A percentile compares a stretch with the other conserved stretches of the same genome.
Evolutionary conservation across 2,888 invertebrate species (phyloP).

Genomic region (Sericinus montela): DNA sequence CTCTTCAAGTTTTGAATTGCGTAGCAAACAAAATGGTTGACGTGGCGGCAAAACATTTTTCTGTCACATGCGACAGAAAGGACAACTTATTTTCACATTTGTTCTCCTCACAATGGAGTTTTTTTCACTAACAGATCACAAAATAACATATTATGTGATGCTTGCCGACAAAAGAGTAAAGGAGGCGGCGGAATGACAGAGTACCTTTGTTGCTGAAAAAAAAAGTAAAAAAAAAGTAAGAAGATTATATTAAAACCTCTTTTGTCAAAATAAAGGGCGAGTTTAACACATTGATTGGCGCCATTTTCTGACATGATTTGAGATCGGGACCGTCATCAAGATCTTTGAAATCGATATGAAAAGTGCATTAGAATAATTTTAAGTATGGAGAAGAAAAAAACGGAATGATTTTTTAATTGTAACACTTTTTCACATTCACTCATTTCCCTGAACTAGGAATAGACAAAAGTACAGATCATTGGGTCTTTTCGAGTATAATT

Average conservation of each 20-base stretch:
- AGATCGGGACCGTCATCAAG: slow-evolving; percentile 1
- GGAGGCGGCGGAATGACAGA: slow-evolving; percentile 31
- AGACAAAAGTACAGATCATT: no score
- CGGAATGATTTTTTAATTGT: no score
- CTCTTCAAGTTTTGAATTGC: not conserved
- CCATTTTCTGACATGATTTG: slow-evolving; percentile 31
- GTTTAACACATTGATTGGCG: slow-evolving; percentile 63
- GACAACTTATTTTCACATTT: slow-evolving; percentile 23
- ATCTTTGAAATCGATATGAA: slow-evolving; percentile 8
- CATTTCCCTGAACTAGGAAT: no score
- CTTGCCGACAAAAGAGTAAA: slow-evolving; percentile 32
- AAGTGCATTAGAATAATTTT: not conserved
- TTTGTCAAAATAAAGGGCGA: slow-evolving; percentile 56
- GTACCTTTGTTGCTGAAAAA: slow-evolving; percentile 30
- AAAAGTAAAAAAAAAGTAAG: slow-evolving; percentile 30
- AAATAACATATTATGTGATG: slow-evolving; percentile 15
- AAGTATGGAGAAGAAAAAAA: not conserved
- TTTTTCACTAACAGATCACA: slow-evolving; percentile 13
- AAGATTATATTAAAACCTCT: slow-evolving; percentile 51
- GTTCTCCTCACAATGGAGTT: slow-evolving; percentile 11
- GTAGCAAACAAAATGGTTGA: slow-evolving; percentile 18
- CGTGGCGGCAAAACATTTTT: slow-evolving; percentile 16
- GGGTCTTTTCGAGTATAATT: no score
- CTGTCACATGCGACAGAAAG: slow-evolving; percentile 19
- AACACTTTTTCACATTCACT: no score